Evolutionary conservation across 2,113 vertebrate species (phyloP).

Genomic region (Myiagra hebetior): DNA sequence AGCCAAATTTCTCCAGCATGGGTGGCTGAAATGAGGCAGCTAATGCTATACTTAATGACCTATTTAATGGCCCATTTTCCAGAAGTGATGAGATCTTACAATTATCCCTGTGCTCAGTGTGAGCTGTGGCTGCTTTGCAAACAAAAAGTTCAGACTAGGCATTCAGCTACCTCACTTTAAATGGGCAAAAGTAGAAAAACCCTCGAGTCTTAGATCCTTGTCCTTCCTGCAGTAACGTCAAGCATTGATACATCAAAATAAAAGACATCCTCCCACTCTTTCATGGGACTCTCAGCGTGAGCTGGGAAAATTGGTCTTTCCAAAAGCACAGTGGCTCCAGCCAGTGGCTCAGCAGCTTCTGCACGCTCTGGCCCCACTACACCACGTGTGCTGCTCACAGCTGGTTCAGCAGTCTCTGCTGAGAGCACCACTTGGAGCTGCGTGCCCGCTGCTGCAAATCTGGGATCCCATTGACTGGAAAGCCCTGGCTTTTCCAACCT

Average conservation of each 20-base stretch:
- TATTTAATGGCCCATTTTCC: conserved; percentile 50
- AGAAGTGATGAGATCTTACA: conserved; percentile 28
- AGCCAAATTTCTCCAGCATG: not conserved
- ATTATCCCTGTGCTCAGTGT: not conserved
- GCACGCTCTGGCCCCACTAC: not conserved
- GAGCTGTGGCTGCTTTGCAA: not conserved
- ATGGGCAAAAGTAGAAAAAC: not conserved
- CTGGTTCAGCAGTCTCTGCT: not conserved
- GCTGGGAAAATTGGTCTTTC: not conserved
- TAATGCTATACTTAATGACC: conserved; percentile 36
- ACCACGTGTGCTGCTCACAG: not conserved
- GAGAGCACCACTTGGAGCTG: not conserved
- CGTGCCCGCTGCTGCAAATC: not conserved
- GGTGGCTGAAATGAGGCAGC: conserved; percentile 24
- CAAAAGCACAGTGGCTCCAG: not conserved
- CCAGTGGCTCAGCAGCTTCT: not conserved
- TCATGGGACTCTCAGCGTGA: not conserved
- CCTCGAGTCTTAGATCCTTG: not conserved
- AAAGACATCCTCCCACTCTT: not conserved
- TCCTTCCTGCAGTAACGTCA: not conserved
- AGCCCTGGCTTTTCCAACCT: not conserved
- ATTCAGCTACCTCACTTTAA: not conserved
- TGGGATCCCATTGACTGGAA: not conserved
- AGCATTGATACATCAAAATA: not conserved
- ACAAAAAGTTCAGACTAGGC: not conserved